These are phyloP conservation scores for Catharus fuscescens DNA, from an alignment of 2,113 vertebrate genomes.

Conservation along the genomic window DNA sequence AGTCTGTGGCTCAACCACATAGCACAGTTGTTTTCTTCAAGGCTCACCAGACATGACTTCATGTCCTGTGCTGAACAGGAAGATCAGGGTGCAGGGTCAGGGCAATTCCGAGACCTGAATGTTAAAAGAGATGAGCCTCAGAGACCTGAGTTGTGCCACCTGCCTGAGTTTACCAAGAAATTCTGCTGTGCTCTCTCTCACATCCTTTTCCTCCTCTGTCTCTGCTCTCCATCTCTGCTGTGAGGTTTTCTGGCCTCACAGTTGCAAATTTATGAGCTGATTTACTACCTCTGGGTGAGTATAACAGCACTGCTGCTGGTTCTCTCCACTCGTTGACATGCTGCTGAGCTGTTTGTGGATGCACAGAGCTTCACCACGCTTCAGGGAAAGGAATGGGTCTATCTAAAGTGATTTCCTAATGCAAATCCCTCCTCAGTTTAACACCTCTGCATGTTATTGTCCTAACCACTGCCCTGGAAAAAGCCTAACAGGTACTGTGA, in stretches of 20 bases:
- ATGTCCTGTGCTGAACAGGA: background rate
- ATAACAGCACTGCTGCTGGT: background rate
- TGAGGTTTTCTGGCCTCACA: background rate
- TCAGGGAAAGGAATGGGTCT: background rate
- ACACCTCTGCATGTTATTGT: background rate
- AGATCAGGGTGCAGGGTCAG: background rate
- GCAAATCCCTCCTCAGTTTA: background rate
- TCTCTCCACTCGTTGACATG: fast-evolving
- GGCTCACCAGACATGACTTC: background rate
- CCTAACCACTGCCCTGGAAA: background rate
- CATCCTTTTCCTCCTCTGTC: background rate
- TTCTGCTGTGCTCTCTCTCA: background rate
- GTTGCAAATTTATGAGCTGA: background rate
- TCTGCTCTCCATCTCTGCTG: background rate
- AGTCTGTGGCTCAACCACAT: background rate
- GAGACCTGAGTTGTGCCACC: background rate
- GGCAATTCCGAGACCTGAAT: background rate
- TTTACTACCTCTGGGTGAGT: background rate
- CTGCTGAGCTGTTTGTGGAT: background rate
- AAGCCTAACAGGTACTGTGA: background rate
- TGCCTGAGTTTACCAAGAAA: background rate
- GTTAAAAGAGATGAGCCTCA: background rate
- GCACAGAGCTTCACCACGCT: background rate
- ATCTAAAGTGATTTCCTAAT: background rate
- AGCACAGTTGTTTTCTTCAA: background rate